Evolutionary conservation across 2,113 vertebrate genomes (phyloP), one percentile per base, ranked within the genome.

Genomic region (Mormyrus lacerda): DNA sequence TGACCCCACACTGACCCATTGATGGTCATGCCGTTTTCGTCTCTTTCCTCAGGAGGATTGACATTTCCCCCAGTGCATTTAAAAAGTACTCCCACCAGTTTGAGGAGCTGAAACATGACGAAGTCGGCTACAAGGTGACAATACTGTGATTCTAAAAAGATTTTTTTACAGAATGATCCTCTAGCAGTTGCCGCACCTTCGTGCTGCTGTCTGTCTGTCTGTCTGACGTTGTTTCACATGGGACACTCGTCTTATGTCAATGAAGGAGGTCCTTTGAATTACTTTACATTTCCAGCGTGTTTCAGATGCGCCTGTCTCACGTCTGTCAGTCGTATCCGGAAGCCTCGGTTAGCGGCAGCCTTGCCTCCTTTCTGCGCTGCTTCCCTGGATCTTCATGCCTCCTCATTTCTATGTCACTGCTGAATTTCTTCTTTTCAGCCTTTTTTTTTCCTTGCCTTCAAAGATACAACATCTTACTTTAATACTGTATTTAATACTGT

Each of bases 41-140:
- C 58, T 47, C 3, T 47, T 11, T 50, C 89, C 89, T 48, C 89
- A 99, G 98, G 98, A 97, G 98, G 96, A 99, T 99, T 95, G 98
- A 99, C 97, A 97, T 99, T 95, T 99, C 98, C 95, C 98, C 98
- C 95, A 99, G 98, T 98, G 98, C 97, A 94, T 99, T 99, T 97
- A 99, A 98, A 97, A 99, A 98, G 95, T 98, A 99, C 96, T 95
- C 97, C 96, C 97, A 98, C 92, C 95, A 97, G 95, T 98, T 98
- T 95, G 98, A 99, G 92, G 98, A 99, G 93, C 91, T 96, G 93
- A 98, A 97, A 95, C 96, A 94, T 90, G 94, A 98, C 92, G 98
- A 98, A 92, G 92, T 96, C 91, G 94, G 96, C 95, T 98, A 98
- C 95, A 99, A 99, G 98, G 98, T 99, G 97, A 99, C 97, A 94